A percentile compares a stretch with the other conserved stretches of the same genome.
These are phyloP conservation scores for Oxytorus armatus DNA, from an alignment of 2,888 invertebrate species.

Conservation along the genomic window DNA sequence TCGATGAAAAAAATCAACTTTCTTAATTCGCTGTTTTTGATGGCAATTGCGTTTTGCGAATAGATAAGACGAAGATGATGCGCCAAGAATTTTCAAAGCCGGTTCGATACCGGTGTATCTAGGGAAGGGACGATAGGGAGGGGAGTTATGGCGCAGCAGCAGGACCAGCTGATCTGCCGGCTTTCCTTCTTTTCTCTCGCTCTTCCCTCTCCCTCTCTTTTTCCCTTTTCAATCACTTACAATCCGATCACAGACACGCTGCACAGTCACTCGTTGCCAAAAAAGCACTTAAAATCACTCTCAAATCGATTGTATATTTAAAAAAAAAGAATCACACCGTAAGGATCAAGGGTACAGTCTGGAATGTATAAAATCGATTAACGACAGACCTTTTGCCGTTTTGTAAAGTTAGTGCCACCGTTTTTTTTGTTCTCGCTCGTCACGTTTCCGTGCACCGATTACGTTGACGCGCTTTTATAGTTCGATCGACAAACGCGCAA, in stretches of 20 bases:
- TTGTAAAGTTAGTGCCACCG: too few relatives aligned
- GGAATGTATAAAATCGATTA: conserved; percentile 7
- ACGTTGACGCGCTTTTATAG: conserved; percentile 24
- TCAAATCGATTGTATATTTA: background rate
- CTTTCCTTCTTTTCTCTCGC: conserved; percentile 36
- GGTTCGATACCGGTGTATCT: conserved; percentile 62
- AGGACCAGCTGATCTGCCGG: conserved; percentile 65
- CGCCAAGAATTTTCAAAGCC: conserved; percentile 39
- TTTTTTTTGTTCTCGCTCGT: conserved; percentile 8
- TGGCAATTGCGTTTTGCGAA: too few relatives aligned
- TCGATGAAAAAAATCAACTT: too few relatives aligned
- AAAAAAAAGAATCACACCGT: background rate
- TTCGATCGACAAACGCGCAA: background rate
- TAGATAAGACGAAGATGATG: background rate
- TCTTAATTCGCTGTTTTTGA: too few relatives aligned
- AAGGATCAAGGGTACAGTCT: conserved; percentile 6
- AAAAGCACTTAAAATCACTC: background rate
- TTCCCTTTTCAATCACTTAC: conserved; percentile 17
- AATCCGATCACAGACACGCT: conserved; percentile 8
- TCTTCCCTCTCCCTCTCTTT: conserved; percentile 18
- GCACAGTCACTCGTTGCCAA: background rate
- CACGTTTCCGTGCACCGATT: conserved; percentile 18
- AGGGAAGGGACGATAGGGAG: too few relatives aligned
- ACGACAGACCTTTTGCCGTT: background rate
- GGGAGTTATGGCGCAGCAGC: conserved; percentile 49